Base-by-base conservation (phyloP, 2,113 vertebrate genomes). In the Gnathonemus echidnorhynchus region DNA sequence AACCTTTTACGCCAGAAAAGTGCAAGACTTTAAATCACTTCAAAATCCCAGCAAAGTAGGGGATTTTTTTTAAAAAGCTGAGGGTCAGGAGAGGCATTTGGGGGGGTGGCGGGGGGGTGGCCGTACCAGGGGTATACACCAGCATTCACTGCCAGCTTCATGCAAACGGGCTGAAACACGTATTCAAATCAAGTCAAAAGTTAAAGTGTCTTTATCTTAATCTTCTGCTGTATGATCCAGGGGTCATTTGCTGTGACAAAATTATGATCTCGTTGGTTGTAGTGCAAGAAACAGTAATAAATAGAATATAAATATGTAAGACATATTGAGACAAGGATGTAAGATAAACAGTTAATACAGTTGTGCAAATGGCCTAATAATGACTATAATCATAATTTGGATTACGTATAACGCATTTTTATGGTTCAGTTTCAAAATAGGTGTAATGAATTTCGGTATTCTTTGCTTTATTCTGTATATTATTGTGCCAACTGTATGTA, bases 11-110 rank as follows among this genome's bases (percentile, higher is more conserved):
- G 50, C n/a, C 31, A 35, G 88, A 85, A 56, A 52, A 52, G 31
- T 62, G 87, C 24, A 7, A 62, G 50, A 52, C 31, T 74, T 66
- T 88, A 89, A 92, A 91, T 91, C 91, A 89, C 89, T 90, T 89
- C 10, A 42, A 42, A 88, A 83, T 35, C 39, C 70, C 39, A 31
- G 35, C 19, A 83, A 88, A 88, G 88, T 11, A 86, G 17, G 80
- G 62, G 24, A 11, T 66, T 66, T 27, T 62, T 66, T 58, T 21
- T 50, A n/a, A 9, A 58, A n/a, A 58, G 24, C 24, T 66, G 58
- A 66, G 24, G n/a, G 58, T 53, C 8, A 66, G n/a, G 9, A 66
- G 58, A 19, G 10, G 42, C 31, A 21, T 53, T 52, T 21, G 0
- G 1, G 74, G 45, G 10, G 48, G 15, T n/a, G n/a, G 35, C 2